Evolutionary conservation across 2,797 vertebrate species (phyloP), one percentile per base, ranked within the genome.

Genomic region (Emydoidea blandingii): DNA sequence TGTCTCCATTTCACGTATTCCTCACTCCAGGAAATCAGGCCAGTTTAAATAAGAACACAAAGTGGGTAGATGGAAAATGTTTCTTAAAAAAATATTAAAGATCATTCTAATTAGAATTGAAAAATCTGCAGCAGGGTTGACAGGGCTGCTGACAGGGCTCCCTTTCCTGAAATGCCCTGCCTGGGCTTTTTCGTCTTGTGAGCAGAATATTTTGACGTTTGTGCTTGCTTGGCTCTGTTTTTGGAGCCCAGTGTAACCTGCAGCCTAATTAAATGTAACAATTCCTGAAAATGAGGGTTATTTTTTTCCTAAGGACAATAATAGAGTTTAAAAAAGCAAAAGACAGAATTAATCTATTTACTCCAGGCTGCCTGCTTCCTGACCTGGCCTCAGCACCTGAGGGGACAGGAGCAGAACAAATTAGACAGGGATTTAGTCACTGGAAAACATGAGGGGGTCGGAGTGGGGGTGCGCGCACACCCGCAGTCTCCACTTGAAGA

Each of bases 381-480:
- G 98, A 97, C 98, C 97, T 92, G 95, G 97, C 92, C 95, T 97
- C 95, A 91, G 96, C 93, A 98, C 97, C 97, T 97, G 97, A 98
- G 98, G 98, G 97, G 96, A 98, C 97, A 97, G 94, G 97, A 95
- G 95, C 95, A 97, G 94, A 95, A 95, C 0, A 18, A 95, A 97
- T 94, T 92, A 91, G 95, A 87, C 92, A 86, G 89, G 74, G 88
- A 90, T 88, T 96, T 97, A 96, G 95, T 96, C 96, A 95, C 88
- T 96, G 97, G 97, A 97, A 98, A 96, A 94, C 91, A 95, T 96
- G 96, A 94, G 90, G 47, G 90, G 92, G 83, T n/a, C 49, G 49
- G 56, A 90, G 21, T 23, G 19, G 21, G 37, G 10, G 10, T 41
- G 19, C 11, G 5, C 65, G 21, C 2, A 10, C 65, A 79, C 95